These are phyloP conservation scores for Brachionus rubens DNA, from an alignment of 1,140 invertebrate species.

Conservation along the genomic window DNA sequence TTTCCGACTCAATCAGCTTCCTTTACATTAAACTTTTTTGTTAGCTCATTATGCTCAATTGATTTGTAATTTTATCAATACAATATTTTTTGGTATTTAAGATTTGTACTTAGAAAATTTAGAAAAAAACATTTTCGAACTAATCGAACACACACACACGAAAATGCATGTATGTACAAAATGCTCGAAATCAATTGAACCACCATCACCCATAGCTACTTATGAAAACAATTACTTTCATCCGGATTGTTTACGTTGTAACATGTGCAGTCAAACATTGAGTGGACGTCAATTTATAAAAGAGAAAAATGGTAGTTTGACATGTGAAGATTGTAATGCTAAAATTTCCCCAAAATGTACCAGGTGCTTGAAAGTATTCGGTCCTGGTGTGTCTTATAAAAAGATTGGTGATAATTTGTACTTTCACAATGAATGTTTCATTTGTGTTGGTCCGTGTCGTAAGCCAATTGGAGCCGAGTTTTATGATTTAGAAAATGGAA, in stretches of 20 bases:
- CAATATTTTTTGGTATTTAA: conserved; percentile 16
- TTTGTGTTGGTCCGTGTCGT: conserved; percentile 32
- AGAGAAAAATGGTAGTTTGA: conserved; percentile 44
- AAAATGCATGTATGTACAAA: conserved; percentile 37
- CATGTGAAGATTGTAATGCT: conserved; percentile 32
- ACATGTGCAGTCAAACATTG: not conserved
- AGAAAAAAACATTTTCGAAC: not conserved
- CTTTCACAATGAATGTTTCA: conserved; percentile 42
- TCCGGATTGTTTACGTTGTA: conserved; percentile 26
- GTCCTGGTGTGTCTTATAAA: conserved; percentile 10
- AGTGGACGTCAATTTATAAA: conserved; percentile 41
- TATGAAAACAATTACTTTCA: conserved; percentile 39
- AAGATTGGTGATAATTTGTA: conserved; percentile 7
- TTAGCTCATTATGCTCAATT: not conserved
- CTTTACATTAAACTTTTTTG: not conserved
- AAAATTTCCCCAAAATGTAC: conserved; percentile 16
- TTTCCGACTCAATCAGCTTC: conserved; percentile 31
- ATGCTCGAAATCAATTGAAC: conserved; percentile 11
- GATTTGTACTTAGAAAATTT: not conserved
- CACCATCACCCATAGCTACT: conserved; percentile 35
- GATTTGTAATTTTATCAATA: not conserved
- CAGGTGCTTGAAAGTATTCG: conserved; percentile 3
- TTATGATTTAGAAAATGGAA: conserved; percentile 42
- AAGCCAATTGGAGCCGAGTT: conserved; percentile 24
- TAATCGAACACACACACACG: not conserved